Percentiles rank a stretch among this genome's conserved stretches.
Conservation (phyloP, 35 echinoderm and acorn worm genomes). For the Lytechinus pictus region DNA sequence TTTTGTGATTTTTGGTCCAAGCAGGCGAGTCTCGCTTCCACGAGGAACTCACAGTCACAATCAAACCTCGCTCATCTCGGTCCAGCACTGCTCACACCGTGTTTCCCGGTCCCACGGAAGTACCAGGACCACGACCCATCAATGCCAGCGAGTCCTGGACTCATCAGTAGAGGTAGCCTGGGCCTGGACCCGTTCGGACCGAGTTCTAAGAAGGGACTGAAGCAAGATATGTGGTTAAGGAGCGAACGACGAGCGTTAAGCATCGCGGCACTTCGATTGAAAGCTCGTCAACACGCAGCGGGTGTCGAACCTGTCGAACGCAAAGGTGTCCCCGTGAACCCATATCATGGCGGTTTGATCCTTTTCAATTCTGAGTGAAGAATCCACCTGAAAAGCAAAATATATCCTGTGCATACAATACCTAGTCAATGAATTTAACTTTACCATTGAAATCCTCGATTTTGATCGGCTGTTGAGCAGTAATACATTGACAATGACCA, state of each 20-base stretch:
- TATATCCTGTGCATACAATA: no score
- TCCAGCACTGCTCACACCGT: background rate
- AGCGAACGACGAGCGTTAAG: constrained; percentile 40
- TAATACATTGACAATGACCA: no score
- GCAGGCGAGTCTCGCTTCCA: background rate
- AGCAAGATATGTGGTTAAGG: background rate
- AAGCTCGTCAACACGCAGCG: constrained; percentile 52
- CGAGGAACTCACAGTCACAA: background rate
- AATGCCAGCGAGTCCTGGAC: background rate
- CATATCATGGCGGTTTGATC: background rate
- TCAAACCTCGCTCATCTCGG: background rate
- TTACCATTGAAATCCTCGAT: no score
- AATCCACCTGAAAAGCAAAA: background rate
- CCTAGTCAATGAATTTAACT: no score
- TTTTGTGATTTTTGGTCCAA: constrained; percentile 28
- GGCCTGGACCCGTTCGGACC: background rate
- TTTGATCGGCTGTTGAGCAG: no score
- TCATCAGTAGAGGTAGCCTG: background rate
- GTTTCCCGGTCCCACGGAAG: background rate
- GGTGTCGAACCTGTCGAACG: background rate
- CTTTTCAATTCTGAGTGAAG: background rate
- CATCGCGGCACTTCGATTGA: constrained; percentile 54
- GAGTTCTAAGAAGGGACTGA: background rate
- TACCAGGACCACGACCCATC: background rate
- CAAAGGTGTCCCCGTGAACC: background rate